Base-by-base conservation (phyloP, 2,797 vertebrate genomes). In the Mustela erminea region DNA sequence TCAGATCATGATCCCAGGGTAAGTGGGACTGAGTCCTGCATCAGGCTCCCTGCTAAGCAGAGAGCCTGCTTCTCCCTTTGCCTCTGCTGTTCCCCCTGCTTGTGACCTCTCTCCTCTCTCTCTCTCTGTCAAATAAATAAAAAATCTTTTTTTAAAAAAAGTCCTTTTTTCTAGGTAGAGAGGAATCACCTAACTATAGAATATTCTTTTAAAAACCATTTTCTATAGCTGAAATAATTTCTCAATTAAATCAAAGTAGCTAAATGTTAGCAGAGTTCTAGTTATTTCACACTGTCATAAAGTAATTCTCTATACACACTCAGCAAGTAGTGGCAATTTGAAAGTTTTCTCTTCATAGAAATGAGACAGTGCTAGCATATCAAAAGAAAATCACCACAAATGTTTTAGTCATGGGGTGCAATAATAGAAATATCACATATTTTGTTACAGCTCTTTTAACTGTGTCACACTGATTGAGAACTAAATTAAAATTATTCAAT, bases 161-260 rank as follows among this genome's bases (percentile, higher is more conserved):
- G 52, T 54, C 52, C 52, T 54, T 54, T 49, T 86, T 87, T 66
- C 4, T 54, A 94, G 46, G 32, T 84, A 90, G 21, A 92, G 9
- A 72, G 15, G 13, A 62, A 93, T 95, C 12, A 38, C 29, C 52
- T 78, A 87, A 83, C 25, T 85, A 41, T 81, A 38, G 17, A 58
- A 78, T 52, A 56, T 60, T 96, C 88, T 86, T 62, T 93, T 89
- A 58, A 49, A 93, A 83, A 95, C 29, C 46, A 88, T 87, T 94
- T 96, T 92, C 27, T 81, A 13, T 87, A 77, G 17, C 25, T 89
- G 56, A 93, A 92, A 87, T 87, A 62, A 62, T 75, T 64, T 93
- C 54, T 86, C 66, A n/a, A 84, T 96, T 95, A 97, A 87, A n/a
- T 87, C n/a, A 92, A 90, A 90, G 77, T 92, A 58, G 43, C n/a